Conservation (phyloP, 2,797 vertebrate genomes). For the Myiothlypis coronata region DNA sequence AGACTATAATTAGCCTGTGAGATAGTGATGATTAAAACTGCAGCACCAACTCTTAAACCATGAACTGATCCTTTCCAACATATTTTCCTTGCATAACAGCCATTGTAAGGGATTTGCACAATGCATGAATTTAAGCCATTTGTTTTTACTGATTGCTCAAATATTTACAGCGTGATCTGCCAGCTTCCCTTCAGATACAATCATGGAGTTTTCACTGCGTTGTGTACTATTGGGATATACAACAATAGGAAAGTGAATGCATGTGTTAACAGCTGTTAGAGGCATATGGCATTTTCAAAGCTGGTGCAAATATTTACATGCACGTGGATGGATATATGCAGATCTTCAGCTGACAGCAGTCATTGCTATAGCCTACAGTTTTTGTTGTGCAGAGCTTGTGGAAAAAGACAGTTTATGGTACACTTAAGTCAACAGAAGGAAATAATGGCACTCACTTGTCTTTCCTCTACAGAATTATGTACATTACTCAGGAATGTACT, state of each 20-base stretch:
- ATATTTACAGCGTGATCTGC: not conserved
- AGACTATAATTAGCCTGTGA: not conserved
- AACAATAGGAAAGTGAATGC: not conserved
- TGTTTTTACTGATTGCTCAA: slow-evolving; percentile 2
- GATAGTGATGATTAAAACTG: not conserved
- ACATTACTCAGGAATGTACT: not conserved
- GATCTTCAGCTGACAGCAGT: not conserved
- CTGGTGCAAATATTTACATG: not conserved
- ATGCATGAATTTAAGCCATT: not conserved
- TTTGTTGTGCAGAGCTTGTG: not conserved
- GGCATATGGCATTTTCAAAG: slow-evolving; percentile 24
- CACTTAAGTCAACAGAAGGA: not conserved
- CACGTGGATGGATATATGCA: not conserved
- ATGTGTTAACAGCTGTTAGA: not conserved
- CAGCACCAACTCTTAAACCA: not conserved
- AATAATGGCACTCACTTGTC: not conserved
- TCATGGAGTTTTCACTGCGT: not conserved
- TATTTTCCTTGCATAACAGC: not conserved
- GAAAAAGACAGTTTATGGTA: not conserved
- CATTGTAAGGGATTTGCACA: not conserved
- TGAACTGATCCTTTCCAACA: not conserved
- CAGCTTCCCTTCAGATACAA: not conserved
- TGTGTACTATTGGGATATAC: not conserved
- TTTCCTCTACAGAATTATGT: not conserved
- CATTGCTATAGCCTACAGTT: not conserved